Percentiles rank a stretch among this genome's conserved stretches.
These are phyloP conservation scores for Dryobota labecula DNA, from an alignment of 2,888 invertebrate genomes.

Conservation along the genomic window DNA sequence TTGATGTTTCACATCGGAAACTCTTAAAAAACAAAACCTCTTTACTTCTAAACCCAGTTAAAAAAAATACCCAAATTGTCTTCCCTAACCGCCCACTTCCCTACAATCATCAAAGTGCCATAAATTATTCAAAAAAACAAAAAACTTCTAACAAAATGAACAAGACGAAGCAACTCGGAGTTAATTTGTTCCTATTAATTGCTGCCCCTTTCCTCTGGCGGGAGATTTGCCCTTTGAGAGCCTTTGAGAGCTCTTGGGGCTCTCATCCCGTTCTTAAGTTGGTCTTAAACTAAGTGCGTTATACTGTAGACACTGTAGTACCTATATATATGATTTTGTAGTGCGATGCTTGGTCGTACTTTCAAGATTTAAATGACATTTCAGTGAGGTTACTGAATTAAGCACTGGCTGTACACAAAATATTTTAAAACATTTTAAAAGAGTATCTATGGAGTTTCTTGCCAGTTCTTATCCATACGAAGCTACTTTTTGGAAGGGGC, in stretches of 20 bases:
- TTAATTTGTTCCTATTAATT: constrained; percentile 63
- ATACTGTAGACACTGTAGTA: neutral
- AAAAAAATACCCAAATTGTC: neutral
- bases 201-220: constrained; percentile 25
- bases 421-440: too few species aligned
- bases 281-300: constrained; percentile 35
- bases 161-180: constrained; percentile 33
- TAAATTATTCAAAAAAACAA: constrained; percentile 34
- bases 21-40: neutral
- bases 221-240: constrained; percentile 44
- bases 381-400: too few species aligned
- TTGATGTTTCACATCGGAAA: too few species aligned
- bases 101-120: constrained; percentile 21
- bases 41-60: neutral
- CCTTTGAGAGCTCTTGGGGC: constrained; percentile 37
- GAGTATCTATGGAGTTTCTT: too few species aligned
- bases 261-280: constrained; percentile 47
- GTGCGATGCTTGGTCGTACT: constrained; percentile 1
- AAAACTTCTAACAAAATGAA: constrained; percentile 36
- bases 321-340: neutral
- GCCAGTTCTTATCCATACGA: too few species aligned
- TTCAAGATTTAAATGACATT: neutral
- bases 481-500: neutral
- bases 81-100: neutral
- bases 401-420: neutral